phyloP scores from a whole-genome alignment of 2,888 invertebrate species.

The Abscondita cerata region DNA sequence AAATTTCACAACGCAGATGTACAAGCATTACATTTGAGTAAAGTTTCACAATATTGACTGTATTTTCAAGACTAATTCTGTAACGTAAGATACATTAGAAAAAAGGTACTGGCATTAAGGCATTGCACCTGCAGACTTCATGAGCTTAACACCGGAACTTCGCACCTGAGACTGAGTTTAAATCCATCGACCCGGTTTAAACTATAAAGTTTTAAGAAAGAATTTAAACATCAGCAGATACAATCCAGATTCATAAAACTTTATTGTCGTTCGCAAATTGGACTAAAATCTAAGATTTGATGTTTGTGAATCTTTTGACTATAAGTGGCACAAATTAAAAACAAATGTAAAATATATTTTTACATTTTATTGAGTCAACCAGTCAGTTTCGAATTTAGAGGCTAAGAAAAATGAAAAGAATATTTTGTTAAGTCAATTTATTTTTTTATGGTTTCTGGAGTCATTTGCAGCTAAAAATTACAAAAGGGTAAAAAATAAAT shows the following conservation, averaged over 20 bases:
- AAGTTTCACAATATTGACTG: no score
- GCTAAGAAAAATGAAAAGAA: neutral
- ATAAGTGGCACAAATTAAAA: neutral
- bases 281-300: slow-evolving; percentile 4
- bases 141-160: slow-evolving; percentile 35
- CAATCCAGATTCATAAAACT: slow-evolving; percentile 15
- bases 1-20: no score
- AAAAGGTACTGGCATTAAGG: slow-evolving; percentile 39
- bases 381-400: neutral
- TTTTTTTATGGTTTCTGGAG: no score
- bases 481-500: no score
- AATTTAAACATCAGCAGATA: slow-evolving; percentile 17
- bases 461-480: no score
- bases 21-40: no score
- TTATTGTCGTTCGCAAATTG: slow-evolving; percentile 11
- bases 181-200: slow-evolving; percentile 25
- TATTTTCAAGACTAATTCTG: no score
- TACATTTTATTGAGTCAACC: neutral
- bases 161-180: slow-evolving; percentile 40
- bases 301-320: neutral
- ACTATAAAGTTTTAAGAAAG: slow-evolving; percentile 17
- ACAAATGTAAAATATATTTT: neutral
- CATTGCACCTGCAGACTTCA: slow-evolving; percentile 41
- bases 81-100: slow-evolving; percentile 1
- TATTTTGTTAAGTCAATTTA: no score